Conservation (phyloP, 2,113 vertebrate genomes). For the Protomyctophum bolini region DNA sequence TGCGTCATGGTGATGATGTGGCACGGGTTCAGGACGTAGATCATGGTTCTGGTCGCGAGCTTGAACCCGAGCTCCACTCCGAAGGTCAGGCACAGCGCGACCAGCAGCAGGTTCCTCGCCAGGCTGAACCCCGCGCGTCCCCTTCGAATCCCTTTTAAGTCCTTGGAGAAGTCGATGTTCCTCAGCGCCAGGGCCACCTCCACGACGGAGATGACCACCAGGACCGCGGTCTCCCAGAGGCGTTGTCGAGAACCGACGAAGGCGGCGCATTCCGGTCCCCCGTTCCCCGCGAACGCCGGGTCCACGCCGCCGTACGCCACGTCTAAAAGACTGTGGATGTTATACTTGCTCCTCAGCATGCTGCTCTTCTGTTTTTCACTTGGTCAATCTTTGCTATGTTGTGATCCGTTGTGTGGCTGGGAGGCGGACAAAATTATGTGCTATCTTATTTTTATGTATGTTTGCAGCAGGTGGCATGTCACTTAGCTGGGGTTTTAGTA, state of each 20-base stretch:
- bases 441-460: too few relatives aligned
- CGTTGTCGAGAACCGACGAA: constrained; percentile 82
- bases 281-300: constrained; percentile 84
- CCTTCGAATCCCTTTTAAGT: constrained; percentile 2
- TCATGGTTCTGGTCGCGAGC: constrained; percentile 85
- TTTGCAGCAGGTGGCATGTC: too few relatives aligned
- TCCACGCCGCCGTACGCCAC: constrained; percentile 87
- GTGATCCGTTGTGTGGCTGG: too few relatives aligned
- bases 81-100: constrained; percentile 81
- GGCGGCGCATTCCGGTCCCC: constrained; percentile 83
- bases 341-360: constrained; percentile 80
- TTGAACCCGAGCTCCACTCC: constrained; percentile 88
- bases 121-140: constrained; percentile 62
- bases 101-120: constrained; percentile 82
- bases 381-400: too few relatives aligned
- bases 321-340: constrained; percentile 80
- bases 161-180: constrained; percentile 66
- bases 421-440: too few relatives aligned
- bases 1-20: constrained; percentile 87
- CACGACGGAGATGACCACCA: constrained; percentile 76
- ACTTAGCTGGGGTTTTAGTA: too few relatives aligned
- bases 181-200: constrained; percentile 80
- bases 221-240: constrained; percentile 79
- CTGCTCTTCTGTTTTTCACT: constrained; percentile 33
- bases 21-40: constrained; percentile 87